Evolutionary conservation across 1,140 invertebrate genomes (phyloP).

Genomic region (Aphelinus atriplicis): DNA sequence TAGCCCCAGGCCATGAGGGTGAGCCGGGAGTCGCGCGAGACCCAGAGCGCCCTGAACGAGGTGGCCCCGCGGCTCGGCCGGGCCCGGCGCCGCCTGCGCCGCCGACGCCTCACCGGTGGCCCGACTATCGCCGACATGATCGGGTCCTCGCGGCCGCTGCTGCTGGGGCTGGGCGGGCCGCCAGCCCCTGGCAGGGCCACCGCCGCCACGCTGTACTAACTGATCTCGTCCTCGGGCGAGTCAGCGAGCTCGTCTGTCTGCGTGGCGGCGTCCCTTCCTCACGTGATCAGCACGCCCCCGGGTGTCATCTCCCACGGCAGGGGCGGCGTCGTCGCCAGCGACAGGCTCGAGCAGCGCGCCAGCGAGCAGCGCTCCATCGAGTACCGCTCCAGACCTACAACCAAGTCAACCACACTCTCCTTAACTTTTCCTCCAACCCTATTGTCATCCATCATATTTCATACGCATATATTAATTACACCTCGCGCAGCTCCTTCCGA

Average conservation of each 20-base stretch:
- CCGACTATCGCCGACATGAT: constrained; percentile 12
- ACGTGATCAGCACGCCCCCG: constrained; percentile 55
- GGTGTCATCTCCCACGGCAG: constrained; percentile 59
- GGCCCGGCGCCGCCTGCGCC: background rate
- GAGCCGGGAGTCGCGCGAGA: background rate
- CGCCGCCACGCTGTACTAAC: constrained; percentile 65
- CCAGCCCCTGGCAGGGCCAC: constrained; percentile 16
- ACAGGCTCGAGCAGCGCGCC: constrained; percentile 59
- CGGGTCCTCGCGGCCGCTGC: background rate
- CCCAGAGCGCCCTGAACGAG: constrained; percentile 1
- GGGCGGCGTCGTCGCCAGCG: constrained; percentile 58
- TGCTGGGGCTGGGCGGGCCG: background rate
- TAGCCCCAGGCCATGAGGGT: constrained; percentile 5
- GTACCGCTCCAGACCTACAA: constrained; percentile 58
- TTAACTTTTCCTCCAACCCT: too few relatives aligned
- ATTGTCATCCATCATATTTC: too few relatives aligned
- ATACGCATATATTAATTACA: too few relatives aligned
- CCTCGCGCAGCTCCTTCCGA: too few relatives aligned
- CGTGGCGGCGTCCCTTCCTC: constrained; percentile 63
- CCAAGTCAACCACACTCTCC: too few relatives aligned
- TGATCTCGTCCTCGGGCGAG: constrained; percentile 51
- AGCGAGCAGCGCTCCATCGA: constrained; percentile 62
- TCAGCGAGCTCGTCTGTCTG: constrained; percentile 57
- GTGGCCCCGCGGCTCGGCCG: background rate
- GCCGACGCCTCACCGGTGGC: background rate